Evolutionary conservation across 2,797 vertebrate species (phyloP).

Genomic region (Acanthurus tractus): DNA sequence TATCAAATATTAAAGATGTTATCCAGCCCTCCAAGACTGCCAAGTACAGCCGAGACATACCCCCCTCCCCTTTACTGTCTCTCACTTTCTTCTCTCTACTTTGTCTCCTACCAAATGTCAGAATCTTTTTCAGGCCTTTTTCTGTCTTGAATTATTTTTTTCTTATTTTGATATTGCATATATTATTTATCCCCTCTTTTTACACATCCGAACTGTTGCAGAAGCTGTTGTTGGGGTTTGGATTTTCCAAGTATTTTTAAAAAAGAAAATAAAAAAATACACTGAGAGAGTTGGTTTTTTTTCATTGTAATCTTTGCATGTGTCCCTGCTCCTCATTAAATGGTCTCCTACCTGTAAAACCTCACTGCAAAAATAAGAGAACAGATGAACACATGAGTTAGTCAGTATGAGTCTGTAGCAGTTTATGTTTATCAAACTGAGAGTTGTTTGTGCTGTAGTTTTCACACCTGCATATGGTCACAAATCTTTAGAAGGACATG

Average conservation of each 20-base stretch:
- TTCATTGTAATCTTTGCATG: not conserved
- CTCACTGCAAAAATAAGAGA: not conserved
- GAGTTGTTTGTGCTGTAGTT: not conserved
- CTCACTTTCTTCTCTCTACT: conserved; percentile 32
- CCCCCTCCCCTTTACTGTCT: conserved; percentile 33
- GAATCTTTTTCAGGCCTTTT: conserved; percentile 38
- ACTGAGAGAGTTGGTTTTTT: not conserved
- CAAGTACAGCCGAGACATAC: conserved; percentile 66
- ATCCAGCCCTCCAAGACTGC: conserved; percentile 77
- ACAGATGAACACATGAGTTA: not conserved
- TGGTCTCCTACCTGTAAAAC: not conserved
- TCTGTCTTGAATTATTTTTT: conserved; percentile 7
- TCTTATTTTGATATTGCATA: conserved; percentile 8
- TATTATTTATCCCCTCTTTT: conserved; percentile 21
- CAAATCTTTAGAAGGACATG: not conserved
- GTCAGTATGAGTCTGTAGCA: too few relatives aligned
- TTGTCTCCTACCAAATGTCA: conserved; percentile 51
- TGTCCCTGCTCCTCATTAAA: not conserved
- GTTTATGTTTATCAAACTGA: too few relatives aligned
- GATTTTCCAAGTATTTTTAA: not conserved
- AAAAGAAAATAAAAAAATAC: not conserved
- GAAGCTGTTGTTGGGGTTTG: not conserved
- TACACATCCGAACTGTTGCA: not conserved
- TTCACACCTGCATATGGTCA: not conserved
- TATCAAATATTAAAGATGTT: conserved; percentile 90